Base-by-base conservation (phyloP, 1,140 invertebrate species). In the Batillaria attramentaria region DNA sequence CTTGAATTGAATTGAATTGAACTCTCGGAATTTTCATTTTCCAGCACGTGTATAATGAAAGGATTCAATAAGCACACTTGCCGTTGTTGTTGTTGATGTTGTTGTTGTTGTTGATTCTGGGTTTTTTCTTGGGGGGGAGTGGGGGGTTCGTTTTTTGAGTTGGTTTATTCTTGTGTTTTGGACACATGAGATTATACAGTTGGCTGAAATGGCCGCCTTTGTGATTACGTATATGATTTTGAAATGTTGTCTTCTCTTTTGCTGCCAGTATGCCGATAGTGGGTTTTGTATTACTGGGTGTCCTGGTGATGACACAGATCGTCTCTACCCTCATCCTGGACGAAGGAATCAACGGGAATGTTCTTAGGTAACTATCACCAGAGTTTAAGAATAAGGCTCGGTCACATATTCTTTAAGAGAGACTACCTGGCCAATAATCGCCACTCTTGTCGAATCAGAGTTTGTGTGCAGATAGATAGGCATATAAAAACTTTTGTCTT, bases 291-390 rank as follows among this genome's bases (percentile, higher is more conserved):
- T 46, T 78, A 62, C 54, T 79, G 13, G 46, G 62, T 18, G 33
- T 74, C 10, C 69, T 78, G 33, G 65, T 81, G 13, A n/a, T 43
- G 4, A 20, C 31, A 10, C 77, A 81, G 77, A 75, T 81, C 16
- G 50, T 81, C 16, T 70, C 76, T 2, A 72, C 73, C 0, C 57
- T 72, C 33, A 54, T 74, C 31, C 65, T 81, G 4, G 76, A 79
- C 42, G 13, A 79, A 18, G 77, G 77, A 13, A 81, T 79, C 77
- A 81, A 81, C 50, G 80, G 80, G 2, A 81, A 81, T 50, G 72
- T 78, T n/a, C 46, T 81, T 4, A 79, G 69, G 80, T 81, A 74
- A 43, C 69, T 42, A 2, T n/a, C n/a, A n/a, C n/a, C n/a, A 3
- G 28, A 35, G 8, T 0, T 35, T 35, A 3, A 8, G 0, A 0